phyloP scores from a whole-genome alignment of 2,797 vertebrate species.

The Manis javanica region DNA sequence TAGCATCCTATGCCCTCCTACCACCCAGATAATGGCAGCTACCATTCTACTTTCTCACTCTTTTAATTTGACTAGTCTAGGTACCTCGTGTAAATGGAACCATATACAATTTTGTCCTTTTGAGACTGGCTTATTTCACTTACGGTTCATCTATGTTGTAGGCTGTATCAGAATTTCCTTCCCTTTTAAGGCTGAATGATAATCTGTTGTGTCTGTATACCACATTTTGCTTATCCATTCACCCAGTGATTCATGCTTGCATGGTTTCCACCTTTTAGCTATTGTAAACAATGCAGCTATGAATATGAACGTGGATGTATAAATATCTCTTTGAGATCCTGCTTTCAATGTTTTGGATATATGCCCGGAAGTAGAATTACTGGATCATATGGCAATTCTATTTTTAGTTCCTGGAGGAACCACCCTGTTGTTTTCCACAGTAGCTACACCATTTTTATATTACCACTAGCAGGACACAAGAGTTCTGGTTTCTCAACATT shows the following conservation, averaged over 20 bases:
- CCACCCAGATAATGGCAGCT: not conserved
- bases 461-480: not conserved
- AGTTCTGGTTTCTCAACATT: not conserved
- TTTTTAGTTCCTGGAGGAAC: not conserved
- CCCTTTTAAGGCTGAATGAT: not conserved
- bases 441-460: not conserved
- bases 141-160: not conserved
- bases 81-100: not conserved
- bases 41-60: not conserved
- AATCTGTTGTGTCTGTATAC: not conserved
- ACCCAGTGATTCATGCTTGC: not conserved
- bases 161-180: not conserved
- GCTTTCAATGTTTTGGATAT: not conserved
- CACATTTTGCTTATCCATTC: slow-evolving; percentile 9
- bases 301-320: not conserved
- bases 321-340: slow-evolving; percentile 11
- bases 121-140: slow-evolving; percentile 5
- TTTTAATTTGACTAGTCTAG: not conserved
- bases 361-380: not conserved
- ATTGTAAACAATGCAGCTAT: not conserved
- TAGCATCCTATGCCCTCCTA: not conserved
- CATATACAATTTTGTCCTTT: not conserved
- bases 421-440: not conserved
- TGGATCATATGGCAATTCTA: not conserved
- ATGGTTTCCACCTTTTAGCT: not conserved